Evolutionary conservation across 2,888 invertebrate species (phyloP), one percentile per base, ranked within the genome.

Genomic region (Stenodera caucasica): DNA sequence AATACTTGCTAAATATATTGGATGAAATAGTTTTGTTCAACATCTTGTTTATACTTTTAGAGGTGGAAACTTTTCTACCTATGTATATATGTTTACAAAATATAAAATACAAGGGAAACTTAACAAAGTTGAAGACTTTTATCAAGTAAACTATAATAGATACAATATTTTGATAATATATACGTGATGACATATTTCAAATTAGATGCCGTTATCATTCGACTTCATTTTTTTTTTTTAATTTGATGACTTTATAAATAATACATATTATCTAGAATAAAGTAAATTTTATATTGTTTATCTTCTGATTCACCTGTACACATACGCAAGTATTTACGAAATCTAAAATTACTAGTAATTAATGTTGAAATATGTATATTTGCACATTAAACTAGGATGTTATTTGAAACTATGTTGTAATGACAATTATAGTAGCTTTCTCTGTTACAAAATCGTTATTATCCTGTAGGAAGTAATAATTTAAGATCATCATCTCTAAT

Each of bases 31-130:
- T 33, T 61, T 61, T 58, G 55, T 58, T 55, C 51, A 51, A 55
- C 61, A 51, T 61, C 58, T 61, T 61, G 61, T 61, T 61, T 62
- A 59, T 56, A 59, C 55, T 55, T 59, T 49, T 53, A 49, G 56
- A 59, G 37, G 62, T 57, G 59, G 35, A 50, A 56, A 53, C 58
- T 55, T 50, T 57, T n/a, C n/a, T n/a, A n/a, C n/a, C n/a, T n/a
- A n/a, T n/a, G n/a, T n/a, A n/a, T 57, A 57, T 57, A 49, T 58
- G 56, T 51, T 60, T 52, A 50, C 33, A 60, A 60, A 60, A 60
- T 55, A n/a, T n/a, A n/a, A n/a, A n/a, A 49, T 60, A 53, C 40
- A 50, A 54, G 37, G 14, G 21, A 60, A 60, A 60, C 18, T 55
- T 59, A 49, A 51, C 45, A 52, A 53, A 60, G 29, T 60, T 49